phyloP scores from a whole-genome alignment of 2,113 vertebrate species.

The Hoplias malabaricus region DNA sequence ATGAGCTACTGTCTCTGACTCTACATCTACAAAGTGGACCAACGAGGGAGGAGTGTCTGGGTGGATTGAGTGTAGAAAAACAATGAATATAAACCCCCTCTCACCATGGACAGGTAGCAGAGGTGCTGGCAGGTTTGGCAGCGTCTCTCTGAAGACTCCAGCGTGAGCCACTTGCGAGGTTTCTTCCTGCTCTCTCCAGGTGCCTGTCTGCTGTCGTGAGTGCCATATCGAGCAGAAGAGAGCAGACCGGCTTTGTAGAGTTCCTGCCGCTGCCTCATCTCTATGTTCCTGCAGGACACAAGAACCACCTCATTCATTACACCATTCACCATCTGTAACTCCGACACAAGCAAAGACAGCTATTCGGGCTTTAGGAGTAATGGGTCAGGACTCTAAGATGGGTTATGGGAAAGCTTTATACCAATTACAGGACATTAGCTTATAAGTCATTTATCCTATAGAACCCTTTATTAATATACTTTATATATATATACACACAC shows the following conservation, averaged over 20 bases:
- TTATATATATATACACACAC: no score
- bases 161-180: constrained; percentile 91
- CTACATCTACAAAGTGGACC: no score
- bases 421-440: no score
- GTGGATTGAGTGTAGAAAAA: no score
- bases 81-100: constrained; percentile 20
- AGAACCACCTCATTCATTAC: neutral
- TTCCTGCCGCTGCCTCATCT: constrained; percentile 92
- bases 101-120: constrained; percentile 98
- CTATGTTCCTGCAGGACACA: constrained; percentile 83
- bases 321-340: neutral
- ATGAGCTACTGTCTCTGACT: no score
- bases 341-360: neutral
- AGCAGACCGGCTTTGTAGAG: constrained; percentile 91
- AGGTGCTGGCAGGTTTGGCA: constrained; percentile 97
- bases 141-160: constrained; percentile 93
- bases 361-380: neutral
- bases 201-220: constrained; percentile 80
- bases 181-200: constrained; percentile 88
- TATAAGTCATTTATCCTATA: no score
- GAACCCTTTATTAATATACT: no score
- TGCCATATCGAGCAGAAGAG: constrained; percentile 92
- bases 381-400: no score
- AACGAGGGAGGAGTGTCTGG: no score
- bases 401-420: no score